Percentiles rank a stretch among this genome's conserved stretches.
Evolutionary conservation across 2,888 invertebrate genomes (phyloP).

Genomic region (Griposia aprilina): DNA sequence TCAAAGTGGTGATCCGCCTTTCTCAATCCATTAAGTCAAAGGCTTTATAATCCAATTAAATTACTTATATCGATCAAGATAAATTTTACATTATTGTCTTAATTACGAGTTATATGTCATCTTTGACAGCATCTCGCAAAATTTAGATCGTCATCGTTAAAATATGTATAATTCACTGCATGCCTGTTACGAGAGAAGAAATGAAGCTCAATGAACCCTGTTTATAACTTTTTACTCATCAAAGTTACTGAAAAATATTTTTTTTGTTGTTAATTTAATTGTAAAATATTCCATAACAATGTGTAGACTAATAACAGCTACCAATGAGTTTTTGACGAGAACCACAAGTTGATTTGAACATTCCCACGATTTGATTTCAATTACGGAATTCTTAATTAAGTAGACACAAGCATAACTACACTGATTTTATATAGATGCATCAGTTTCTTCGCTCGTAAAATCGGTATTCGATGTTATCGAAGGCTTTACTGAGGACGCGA

Average conservation of each 20-base stretch:
- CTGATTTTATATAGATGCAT: constrained; percentile 64
- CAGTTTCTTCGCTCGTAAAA: constrained; percentile 72
- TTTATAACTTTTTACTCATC: not conserved
- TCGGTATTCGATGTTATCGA: constrained; percentile 67
- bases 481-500: constrained; percentile 56
- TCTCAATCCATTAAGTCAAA: constrained; percentile 80
- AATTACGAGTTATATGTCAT: constrained; percentile 76
- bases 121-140: constrained; percentile 67
- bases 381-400: constrained; percentile 65
- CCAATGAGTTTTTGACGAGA: not conserved
- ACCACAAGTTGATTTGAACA: constrained; percentile 35
- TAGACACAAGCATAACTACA: constrained; percentile 55
- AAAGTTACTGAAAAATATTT: not conserved
- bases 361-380: constrained; percentile 66
- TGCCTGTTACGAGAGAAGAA: constrained; percentile 12
- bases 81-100: constrained; percentile 76
- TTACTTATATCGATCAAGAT: constrained; percentile 75
- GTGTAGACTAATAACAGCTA: not conserved
- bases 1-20: constrained; percentile 68
- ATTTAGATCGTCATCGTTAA: constrained; percentile 59
- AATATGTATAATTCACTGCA: constrained; percentile 23
- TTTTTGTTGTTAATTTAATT: not conserved
- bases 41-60: constrained; percentile 81
- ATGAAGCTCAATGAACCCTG: constrained; percentile 11
- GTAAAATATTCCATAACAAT: not conserved